Conservation (phyloP, 2,797 vertebrate genomes). For the Sus cebifrons region DNA sequence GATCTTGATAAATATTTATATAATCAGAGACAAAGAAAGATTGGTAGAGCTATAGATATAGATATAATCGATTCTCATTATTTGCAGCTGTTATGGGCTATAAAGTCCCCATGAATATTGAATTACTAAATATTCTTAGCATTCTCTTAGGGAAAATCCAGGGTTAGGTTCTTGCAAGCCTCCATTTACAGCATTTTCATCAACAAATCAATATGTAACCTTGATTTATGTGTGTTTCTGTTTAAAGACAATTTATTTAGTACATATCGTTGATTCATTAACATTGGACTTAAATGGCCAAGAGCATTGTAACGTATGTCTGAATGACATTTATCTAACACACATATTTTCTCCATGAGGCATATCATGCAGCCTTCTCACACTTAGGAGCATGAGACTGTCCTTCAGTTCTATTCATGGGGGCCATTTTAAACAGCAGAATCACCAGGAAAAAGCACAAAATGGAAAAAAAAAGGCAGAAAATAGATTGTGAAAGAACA, state of each 20-base stretch:
- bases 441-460: neutral
- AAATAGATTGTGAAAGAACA: neutral
- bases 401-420: neutral
- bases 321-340: neutral
- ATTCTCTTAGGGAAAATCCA: constrained; percentile 1
- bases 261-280: constrained; percentile 4
- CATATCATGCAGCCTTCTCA: neutral
- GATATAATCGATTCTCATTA: neutral
- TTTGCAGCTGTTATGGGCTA: neutral
- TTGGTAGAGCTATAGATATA: neutral
- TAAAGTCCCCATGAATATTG: neutral
- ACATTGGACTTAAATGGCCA: neutral
- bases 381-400: neutral
- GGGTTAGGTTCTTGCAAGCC: neutral
- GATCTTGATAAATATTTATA: constrained; percentile 19
- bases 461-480: neutral
- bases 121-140: neutral
- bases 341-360: neutral
- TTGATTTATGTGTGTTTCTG: constrained; percentile 10
- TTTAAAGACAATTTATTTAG: constrained; percentile 16
- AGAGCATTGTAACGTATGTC: neutral
- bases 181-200: constrained; percentile 32
- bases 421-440: constrained; percentile 21
- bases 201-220: neutral
- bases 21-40: neutral